These are phyloP conservation scores for Agrypnia vestita DNA, from an alignment of 1,140 invertebrate genomes.

Conservation along the genomic window DNA sequence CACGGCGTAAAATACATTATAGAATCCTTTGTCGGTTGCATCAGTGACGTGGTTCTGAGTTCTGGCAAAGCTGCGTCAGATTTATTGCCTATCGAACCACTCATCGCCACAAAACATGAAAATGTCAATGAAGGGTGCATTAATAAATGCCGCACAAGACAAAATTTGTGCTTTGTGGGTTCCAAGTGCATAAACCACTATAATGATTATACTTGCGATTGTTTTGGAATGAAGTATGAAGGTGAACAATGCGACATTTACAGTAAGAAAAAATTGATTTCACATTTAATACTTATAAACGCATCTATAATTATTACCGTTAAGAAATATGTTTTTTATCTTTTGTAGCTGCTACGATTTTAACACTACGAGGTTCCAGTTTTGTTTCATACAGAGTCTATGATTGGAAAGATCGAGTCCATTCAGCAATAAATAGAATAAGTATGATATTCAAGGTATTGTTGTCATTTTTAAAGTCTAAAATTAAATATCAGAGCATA, in stretches of 20 bases:
- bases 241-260: conserved; percentile 92
- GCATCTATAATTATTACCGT: background rate
- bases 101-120: conserved; percentile 88
- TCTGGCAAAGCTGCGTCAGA: conserved; percentile 88
- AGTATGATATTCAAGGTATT: conserved; percentile 90
- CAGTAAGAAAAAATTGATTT: conserved; percentile 77
- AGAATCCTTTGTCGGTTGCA: conserved; percentile 93
- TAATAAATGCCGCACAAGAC: conserved; percentile 84
- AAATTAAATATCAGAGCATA: background rate
- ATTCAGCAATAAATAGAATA: conserved; percentile 88
- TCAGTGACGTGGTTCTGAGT: conserved; percentile 87
- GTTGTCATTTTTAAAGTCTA: conserved; percentile 15
- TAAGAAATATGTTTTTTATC: conserved; percentile 58
- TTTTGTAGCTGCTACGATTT: conserved; percentile 85
- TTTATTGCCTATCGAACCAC: conserved; percentile 83
- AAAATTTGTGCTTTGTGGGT: conserved; percentile 88
- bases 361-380: conserved; percentile 91
- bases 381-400: conserved; percentile 94
- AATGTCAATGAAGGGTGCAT: conserved; percentile 90
- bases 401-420: conserved; percentile 92
- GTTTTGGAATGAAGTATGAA: conserved; percentile 93
- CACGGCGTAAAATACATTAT: conserved; percentile 93
- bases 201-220: conserved; percentile 88
- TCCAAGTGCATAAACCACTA: conserved; percentile 92
- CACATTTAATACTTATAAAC: background rate